Evolutionary conservation across 2,888 invertebrate genomes (phyloP), one percentile per base, ranked within the genome.

Genomic region (Chrysodeixis includens): DNA sequence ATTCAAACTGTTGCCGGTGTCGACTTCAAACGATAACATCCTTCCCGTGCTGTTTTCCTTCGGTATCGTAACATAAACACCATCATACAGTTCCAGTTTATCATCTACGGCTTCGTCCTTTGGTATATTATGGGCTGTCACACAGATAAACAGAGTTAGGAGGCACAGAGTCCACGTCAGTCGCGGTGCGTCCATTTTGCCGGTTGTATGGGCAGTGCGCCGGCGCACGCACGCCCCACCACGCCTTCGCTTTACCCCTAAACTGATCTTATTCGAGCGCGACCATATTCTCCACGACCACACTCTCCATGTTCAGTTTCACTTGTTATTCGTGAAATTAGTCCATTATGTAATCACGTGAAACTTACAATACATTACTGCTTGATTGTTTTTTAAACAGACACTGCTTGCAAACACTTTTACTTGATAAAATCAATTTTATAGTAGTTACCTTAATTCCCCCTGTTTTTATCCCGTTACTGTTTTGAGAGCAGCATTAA

Each of bases 21-120:
- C 86, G 65, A 94, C 75, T 84, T 94, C 90, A 35, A 95, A 82
- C 3, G 94, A 92, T 35, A 94, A 63, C 62, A 93, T 12, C 76
- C 83, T 88, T 1, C 78, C 85, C 3, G 88, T 86, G 65, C 88
- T 87, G 56, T 79, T 85, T 32, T 83, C 78, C 18, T 78, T 76
- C 0, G 94, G 94, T 20, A 94, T 78, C 58, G 86, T 86, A 75
- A 93, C 76, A 57, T 85, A 84, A 55, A 95, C 87, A 75, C 93
- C 94, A 56, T 93, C 90, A 46, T 84, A 88, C 8, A 94, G 66
- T 83, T 94, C 88, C 26, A 93, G 71, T 80, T 86, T 90, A 71
- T 86, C 79, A 22, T 80, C 74, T 40, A 83, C 85, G 5, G 66
- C 68, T 79, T 65, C 56, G 58, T 54, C 46, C 58, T 69, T 66